Evolutionary conservation across 2,888 invertebrate species (phyloP).

Genomic region (Cosmopolites sordidus): DNA sequence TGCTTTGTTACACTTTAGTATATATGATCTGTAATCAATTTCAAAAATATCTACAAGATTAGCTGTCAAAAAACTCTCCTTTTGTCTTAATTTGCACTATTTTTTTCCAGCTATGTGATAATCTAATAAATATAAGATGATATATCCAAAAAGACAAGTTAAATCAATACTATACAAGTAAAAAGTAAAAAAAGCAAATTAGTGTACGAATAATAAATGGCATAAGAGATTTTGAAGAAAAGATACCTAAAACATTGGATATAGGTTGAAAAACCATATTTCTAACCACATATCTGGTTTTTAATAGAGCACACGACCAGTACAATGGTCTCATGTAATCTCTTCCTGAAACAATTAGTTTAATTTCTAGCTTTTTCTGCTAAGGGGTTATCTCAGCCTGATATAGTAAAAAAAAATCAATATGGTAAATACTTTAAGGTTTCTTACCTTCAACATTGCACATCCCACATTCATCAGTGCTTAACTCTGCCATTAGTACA

Average conservation of each 20-base stretch:
- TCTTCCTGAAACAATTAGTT: conserved; percentile 17
- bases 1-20: too few species aligned
- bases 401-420: too few species aligned
- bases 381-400: too few species aligned
- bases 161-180: neutral
- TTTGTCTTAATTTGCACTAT: too few species aligned
- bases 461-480: conserved; percentile 44
- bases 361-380: too few species aligned
- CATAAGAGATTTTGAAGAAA: conserved; percentile 6
- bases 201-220: neutral
- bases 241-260: conserved; percentile 44
- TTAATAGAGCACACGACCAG: conserved; percentile 48
- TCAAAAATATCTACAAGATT: too few species aligned
- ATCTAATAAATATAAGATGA: too few species aligned
- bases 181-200: conserved; percentile 5
- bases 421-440: too few species aligned
- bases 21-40: too few species aligned
- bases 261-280: conserved; percentile 42
- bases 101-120: too few species aligned
- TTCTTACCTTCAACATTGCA: conserved; percentile 34
- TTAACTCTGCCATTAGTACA: conserved; percentile 71
- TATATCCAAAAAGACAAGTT: neutral
- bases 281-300: conserved; percentile 46
- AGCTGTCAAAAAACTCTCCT: too few species aligned
- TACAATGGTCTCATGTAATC: conserved; percentile 34